Evolutionary conservation across 92 coral and sea anemone species (phyloP).

Genomic region (Chrysogorgia sp.): DNA sequence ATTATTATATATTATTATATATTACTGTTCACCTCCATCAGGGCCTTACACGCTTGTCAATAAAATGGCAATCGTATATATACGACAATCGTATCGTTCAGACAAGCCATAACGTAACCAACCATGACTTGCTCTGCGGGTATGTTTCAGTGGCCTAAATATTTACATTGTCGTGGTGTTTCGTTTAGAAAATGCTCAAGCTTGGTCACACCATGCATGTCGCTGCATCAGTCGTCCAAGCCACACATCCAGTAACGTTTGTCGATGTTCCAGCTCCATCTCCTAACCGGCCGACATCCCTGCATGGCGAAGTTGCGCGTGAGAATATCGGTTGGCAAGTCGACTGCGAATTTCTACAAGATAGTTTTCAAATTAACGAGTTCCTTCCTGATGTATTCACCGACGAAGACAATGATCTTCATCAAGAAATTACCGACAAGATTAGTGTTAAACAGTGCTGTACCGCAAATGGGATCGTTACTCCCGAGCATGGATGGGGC

Average conservation of each 20-base stretch:
- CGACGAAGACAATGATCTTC: neutral
- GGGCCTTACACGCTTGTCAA: too few species aligned
- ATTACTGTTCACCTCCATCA: too few species aligned
- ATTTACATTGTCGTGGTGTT: neutral
- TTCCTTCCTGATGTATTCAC: neutral
- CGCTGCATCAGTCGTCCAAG: neutral
- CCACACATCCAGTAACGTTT: neutral
- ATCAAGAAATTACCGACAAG: neutral
- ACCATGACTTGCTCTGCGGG: neutral
- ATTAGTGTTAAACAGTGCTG: too few species aligned
- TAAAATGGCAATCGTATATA: too few species aligned
- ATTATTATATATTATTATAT: too few species aligned
- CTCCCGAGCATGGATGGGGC: too few species aligned
- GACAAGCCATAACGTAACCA: neutral
- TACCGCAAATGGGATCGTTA: too few species aligned
- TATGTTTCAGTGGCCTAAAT: neutral
- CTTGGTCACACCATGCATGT: neutral
- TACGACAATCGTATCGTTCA: neutral
- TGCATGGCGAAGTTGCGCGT: too few species aligned
- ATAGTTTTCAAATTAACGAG: neutral
- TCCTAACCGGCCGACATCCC: too few species aligned
- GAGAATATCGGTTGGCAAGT: too few species aligned
- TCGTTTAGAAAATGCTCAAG: conserved; percentile 18
- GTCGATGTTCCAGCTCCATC: neutral
- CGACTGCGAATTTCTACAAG: neutral